Percentiles rank a stretch among this genome's conserved stretches.
Evolutionary conservation across 2,113 vertebrate genomes (phyloP).

Genomic region (Cyprinodon variegatus): DNA sequence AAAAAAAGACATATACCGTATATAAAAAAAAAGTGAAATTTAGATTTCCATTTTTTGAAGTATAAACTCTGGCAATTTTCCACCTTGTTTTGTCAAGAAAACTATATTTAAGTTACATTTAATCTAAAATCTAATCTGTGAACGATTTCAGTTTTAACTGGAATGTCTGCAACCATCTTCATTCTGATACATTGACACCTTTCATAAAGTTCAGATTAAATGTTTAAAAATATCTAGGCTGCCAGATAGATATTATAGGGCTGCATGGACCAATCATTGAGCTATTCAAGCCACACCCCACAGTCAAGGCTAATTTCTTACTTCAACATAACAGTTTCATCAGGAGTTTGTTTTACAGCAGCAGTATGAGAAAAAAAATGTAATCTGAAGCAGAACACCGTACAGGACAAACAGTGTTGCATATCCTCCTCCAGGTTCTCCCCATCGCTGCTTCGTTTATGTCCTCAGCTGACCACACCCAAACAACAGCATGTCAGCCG

Average conservation of each 20-base stretch:
- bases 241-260: neutral
- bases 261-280: neutral
- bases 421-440: slow-evolving; percentile 17
- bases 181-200: neutral
- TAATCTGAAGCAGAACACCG: slow-evolving; percentile 4
- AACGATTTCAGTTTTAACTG: no score
- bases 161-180: neutral
- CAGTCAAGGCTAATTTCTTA: slow-evolving; percentile 6
- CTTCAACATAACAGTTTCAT: slow-evolving; percentile 2
- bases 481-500: slow-evolving; percentile 44
- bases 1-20: no score
- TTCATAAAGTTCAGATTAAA: neutral
- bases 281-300: neutral
- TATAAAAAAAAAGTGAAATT: no score
- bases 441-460: slow-evolving; percentile 46
- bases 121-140: no score
- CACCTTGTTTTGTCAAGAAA: no score
- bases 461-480: slow-evolving; percentile 48
- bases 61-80: no score
- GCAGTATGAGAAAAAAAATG: neutral
- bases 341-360: neutral
- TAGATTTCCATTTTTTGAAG: no score
- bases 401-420: slow-evolving; percentile 25
- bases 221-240: slow-evolving; percentile 16
- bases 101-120: no score